Conservation (phyloP, 2,888 invertebrate species). For the Frankliniella intonsa region DNA sequence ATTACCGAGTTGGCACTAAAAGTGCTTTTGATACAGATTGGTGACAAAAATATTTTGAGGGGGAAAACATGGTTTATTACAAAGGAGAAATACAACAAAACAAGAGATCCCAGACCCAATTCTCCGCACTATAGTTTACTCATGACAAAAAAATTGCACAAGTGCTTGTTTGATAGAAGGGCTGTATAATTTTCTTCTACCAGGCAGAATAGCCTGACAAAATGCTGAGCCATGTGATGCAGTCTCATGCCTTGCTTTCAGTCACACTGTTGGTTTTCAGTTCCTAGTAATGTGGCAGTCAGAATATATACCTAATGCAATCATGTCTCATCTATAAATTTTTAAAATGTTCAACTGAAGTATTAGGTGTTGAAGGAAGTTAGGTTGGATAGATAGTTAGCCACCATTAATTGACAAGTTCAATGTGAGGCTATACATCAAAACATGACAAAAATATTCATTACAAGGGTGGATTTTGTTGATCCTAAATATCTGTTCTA, state of each 20-base stretch:
- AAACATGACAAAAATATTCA: neutral
- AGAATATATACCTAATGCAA: neutral
- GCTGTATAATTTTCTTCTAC: neutral
- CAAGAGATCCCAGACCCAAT: constrained; percentile 19
- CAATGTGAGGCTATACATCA: neutral
- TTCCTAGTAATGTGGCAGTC: constrained; percentile 4
- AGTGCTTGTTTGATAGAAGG: neutral
- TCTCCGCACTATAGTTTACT: constrained; percentile 1
- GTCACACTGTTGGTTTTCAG: constrained; percentile 22
- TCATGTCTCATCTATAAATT: neutral
- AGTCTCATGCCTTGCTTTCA: constrained; percentile 26
- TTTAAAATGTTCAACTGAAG: neutral
- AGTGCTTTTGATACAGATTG: neutral
- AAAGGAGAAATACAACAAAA: constrained; percentile 23
- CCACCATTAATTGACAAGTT: constrained; percentile 12
- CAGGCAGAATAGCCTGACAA: neutral
- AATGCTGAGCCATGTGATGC: constrained; percentile 14
- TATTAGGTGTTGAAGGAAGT: constrained; percentile 1
- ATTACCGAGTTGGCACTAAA: too few relatives aligned
- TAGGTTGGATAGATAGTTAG: neutral
- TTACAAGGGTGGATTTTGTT: neutral
- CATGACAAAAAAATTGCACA: neutral
- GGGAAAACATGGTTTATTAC: constrained; percentile 26
- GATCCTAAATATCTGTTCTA: neutral
- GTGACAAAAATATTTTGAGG: neutral